A percentile compares a stretch with the other conserved stretches of the same genome.
These are phyloP conservation scores for Synanceia verrucosa DNA, from an alignment of 2,797 vertebrate species.

Conservation along the genomic window DNA sequence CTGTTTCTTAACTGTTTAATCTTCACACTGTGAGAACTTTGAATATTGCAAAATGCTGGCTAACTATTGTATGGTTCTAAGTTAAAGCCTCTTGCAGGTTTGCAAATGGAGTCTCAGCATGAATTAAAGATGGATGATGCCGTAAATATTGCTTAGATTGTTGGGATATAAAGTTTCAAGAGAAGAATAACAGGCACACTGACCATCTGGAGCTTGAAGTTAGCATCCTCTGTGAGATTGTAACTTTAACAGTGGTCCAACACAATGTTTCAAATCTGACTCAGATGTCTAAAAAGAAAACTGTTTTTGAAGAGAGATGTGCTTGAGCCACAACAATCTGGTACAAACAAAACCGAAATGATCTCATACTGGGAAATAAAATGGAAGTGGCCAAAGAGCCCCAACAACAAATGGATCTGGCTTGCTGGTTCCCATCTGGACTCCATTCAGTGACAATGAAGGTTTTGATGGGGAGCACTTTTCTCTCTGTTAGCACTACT, in stretches of 20 bases:
- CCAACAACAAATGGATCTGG: constrained; percentile 43
- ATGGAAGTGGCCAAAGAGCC: constrained; percentile 34
- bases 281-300: constrained; percentile 13
- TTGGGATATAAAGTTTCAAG: constrained; percentile 1
- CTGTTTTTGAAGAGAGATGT: constrained; percentile 19
- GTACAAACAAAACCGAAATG: constrained; percentile 26
- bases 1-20: no score
- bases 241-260: constrained; percentile 1
- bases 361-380: constrained; percentile 38
- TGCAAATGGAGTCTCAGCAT: neutral
- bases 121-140: neutral
- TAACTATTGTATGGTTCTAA: neutral
- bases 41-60: neutral
- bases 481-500: constrained; percentile 1
- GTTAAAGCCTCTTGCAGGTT: neutral
- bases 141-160: neutral
- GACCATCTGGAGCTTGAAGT: constrained; percentile 4
- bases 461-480: constrained; percentile 14
- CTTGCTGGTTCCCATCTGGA: constrained; percentile 39
- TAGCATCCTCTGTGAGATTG: constrained; percentile 6
- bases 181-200: constrained; percentile 7
- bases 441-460: constrained; percentile 18
- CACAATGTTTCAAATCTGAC: constrained; percentile 25
- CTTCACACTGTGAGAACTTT: neutral
- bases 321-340: neutral